Conservation (phyloP, 2,797 vertebrate species). For the Coilia nasus region DNA sequence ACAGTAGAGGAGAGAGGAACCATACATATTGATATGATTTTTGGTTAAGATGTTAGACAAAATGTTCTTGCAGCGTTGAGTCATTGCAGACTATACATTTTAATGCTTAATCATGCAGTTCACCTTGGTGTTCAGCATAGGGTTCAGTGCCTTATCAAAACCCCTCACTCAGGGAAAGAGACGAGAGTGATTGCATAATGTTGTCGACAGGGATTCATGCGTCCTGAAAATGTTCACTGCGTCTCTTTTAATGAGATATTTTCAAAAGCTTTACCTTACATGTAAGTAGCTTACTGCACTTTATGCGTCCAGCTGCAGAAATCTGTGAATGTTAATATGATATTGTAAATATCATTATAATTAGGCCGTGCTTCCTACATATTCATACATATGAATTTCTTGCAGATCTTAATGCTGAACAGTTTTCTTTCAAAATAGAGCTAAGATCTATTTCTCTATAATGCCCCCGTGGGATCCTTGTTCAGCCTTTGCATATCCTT, state of each 20-base stretch:
- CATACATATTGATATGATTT: neutral
- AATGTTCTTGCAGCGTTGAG: neutral
- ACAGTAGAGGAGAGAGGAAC: neutral
- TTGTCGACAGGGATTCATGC: neutral
- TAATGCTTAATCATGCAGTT: constrained; percentile 7
- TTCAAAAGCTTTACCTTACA: neutral
- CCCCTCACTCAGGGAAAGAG: neutral
- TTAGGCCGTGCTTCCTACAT: no score
- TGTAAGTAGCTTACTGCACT: neutral
- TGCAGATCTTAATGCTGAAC: no score
- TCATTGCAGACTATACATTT: neutral
- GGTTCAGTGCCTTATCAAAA: neutral
- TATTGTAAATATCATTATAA: neutral
- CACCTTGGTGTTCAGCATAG: constrained; percentile 5
- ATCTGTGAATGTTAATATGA: neutral
- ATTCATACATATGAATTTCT: no score
- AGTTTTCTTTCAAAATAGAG: no score
- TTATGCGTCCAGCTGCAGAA: neutral
- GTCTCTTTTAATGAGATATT: neutral
- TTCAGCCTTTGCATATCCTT: no score
- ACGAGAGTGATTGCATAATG: constrained; percentile 18
- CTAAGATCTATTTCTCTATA: no score
- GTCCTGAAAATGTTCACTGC: neutral
- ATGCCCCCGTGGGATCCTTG: no score
- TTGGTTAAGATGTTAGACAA: neutral